Percentiles rank a stretch among this genome's conserved stretches.
Conservation (phyloP, 2,113 vertebrate species). For the Athene noctua region DNA sequence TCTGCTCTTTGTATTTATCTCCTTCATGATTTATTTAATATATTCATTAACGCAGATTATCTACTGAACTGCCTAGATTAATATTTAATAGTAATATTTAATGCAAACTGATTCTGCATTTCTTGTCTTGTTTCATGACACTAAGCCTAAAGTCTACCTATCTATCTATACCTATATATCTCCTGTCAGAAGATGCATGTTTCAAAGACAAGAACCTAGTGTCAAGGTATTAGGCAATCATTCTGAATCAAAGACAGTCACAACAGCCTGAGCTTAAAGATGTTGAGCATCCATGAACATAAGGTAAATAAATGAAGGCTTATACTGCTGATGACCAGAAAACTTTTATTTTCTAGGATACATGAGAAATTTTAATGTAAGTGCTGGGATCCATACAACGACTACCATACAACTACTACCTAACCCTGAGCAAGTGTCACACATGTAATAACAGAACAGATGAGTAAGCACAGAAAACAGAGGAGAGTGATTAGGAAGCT, state of each 20-base stretch:
- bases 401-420: neutral
- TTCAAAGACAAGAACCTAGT: neutral
- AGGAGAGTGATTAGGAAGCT: neutral
- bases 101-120: slow-evolving; percentile 11
- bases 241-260: neutral
- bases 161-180: neutral
- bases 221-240: neutral
- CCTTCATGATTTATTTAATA: slow-evolving; percentile 23
- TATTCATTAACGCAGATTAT: slow-evolving; percentile 31
- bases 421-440: neutral
- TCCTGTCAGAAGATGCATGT: neutral
- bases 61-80: neutral
- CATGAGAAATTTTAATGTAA: neutral
- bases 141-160: neutral
- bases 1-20: slow-evolving; percentile 41
- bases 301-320: neutral
- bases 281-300: neutral
- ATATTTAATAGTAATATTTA: slow-evolving; percentile 16
- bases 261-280: neutral
- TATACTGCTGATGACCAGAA: neutral
- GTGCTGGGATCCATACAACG: neutral
- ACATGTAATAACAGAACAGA: neutral
- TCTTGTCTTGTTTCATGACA: neutral
- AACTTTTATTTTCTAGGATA: neutral
- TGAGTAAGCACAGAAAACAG: neutral